Evolutionary conservation across 2,888 invertebrate species (phyloP).

Genomic region (Drosophila ustulata): DNA sequence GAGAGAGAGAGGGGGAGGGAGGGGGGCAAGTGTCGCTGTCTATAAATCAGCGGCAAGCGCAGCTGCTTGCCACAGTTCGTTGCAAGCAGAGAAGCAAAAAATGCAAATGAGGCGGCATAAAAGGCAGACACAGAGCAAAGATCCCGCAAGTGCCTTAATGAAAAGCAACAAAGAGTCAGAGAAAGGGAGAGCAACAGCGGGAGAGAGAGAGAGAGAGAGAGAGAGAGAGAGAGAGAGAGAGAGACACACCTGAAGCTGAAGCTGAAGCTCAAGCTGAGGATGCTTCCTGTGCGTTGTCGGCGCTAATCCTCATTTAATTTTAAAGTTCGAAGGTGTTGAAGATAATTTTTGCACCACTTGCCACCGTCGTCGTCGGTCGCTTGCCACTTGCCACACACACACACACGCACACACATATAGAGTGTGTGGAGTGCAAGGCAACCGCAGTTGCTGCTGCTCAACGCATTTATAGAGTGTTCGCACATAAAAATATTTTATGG

Average conservation of each 20-base stretch:
- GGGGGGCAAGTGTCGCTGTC: constrained; percentile 27
- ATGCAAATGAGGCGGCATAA: constrained; percentile 73
- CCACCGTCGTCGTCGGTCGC: constrained; percentile 29
- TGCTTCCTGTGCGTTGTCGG: constrained; percentile 69
- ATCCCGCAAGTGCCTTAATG: constrained; percentile 76
- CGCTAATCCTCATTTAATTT: constrained; percentile 85
- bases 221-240: neutral
- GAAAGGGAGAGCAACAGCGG: neutral
- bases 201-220: neutral
- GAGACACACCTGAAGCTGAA: constrained; percentile 15
- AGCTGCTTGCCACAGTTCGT: constrained; percentile 25
- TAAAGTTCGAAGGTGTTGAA: constrained; percentile 85
- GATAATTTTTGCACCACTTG: constrained; percentile 83
- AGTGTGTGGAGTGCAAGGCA: constrained; percentile 25
- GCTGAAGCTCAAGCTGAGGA: constrained; percentile 14
- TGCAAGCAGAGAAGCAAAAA: constrained; percentile 49
- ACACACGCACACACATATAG: neutral
- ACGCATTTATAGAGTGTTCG: constrained; percentile 79
- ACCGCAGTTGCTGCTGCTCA: constrained; percentile 30
- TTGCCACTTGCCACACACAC: neutral
- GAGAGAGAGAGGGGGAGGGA: neutral
- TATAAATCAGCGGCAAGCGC: constrained; percentile 53
- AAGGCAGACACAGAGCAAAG: constrained; percentile 64
- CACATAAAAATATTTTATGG: constrained; percentile 83
- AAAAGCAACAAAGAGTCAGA: constrained; percentile 64